A percentile compares a stretch with the other conserved stretches of the same genome.
phyloP scores from a whole-genome alignment of 2,113 vertebrate species.

The Antechinus stuartii region DNA sequence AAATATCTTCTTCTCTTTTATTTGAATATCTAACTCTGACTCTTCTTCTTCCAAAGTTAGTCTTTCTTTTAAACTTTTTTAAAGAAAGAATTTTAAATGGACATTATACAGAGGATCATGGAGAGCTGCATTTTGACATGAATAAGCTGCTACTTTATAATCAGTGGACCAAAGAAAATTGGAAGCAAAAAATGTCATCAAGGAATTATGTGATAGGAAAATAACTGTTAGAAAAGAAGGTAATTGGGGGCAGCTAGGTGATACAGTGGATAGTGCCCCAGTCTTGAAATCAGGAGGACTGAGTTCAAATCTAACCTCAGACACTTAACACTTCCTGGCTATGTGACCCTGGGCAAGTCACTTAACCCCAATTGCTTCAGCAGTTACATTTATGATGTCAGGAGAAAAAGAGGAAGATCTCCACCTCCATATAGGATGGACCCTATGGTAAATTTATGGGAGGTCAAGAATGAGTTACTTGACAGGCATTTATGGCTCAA shows the following conservation, averaged over 20 bases:
- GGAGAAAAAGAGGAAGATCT: background rate
- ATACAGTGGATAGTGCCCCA: too few relatives aligned
- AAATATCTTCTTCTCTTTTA: background rate
- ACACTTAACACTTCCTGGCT: too few relatives aligned
- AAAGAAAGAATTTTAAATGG: background rate
- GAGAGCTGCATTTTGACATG: background rate
- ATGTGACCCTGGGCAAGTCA: too few relatives aligned
- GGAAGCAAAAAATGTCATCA: background rate
- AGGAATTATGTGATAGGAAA: background rate
- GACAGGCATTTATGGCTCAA: background rate
- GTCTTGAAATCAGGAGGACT: too few relatives aligned
- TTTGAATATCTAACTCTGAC: fast-evolving
- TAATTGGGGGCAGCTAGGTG: too few relatives aligned
- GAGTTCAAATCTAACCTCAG: too few relatives aligned
- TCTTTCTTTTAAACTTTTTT: background rate
- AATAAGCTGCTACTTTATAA: background rate
- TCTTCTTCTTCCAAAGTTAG: conserved; percentile 11
- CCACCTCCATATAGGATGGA: background rate
- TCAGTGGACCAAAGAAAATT: background rate
- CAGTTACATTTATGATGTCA: background rate
- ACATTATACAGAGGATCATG: background rate
- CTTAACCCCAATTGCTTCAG: too few relatives aligned
- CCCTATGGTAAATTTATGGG: background rate
- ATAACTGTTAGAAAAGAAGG: too few relatives aligned
- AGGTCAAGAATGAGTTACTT: background rate